These are phyloP conservation scores for Drosophila carrolli DNA, from an alignment of 1,140 invertebrate species.

Conservation along the genomic window DNA sequence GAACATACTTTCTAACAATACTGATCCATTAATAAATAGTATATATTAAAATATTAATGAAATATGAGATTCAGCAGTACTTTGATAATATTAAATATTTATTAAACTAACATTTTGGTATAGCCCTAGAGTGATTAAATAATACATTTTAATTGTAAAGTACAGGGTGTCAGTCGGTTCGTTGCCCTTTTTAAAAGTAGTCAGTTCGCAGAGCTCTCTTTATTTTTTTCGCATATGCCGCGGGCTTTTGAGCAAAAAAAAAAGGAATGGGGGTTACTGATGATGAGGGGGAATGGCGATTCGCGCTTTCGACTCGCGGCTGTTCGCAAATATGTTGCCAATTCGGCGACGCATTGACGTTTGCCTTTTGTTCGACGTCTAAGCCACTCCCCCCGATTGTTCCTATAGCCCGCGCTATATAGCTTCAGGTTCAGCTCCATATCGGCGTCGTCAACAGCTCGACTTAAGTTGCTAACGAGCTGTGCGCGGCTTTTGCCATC, in stretches of 20 bases:
- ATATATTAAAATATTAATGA: no score
- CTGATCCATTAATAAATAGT: no score
- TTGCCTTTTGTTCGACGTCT: slow-evolving; percentile 74
- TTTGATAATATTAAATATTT: no score
- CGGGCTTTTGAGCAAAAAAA: not conserved
- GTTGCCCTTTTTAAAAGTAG: no score
- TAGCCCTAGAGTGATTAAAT: no score
- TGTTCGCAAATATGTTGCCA: slow-evolving; percentile 84
- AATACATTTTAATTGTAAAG: no score
- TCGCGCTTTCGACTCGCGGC: slow-evolving; percentile 20
- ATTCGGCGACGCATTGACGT: slow-evolving; percentile 77
- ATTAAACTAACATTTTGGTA: no score
- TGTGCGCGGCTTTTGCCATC: slow-evolving; percentile 54
- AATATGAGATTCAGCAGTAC: no score
- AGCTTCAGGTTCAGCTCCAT: slow-evolving; percentile 1
- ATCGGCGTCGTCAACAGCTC: slow-evolving; percentile 69
- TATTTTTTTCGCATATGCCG: slow-evolving; percentile 38
- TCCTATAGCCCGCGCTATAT: no score
- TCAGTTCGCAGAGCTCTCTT: not conserved
- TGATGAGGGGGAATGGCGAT: not conserved
- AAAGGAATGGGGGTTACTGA: not conserved
- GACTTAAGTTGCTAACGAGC: slow-evolving; percentile 84
- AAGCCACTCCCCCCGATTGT: slow-evolving; percentile 5
- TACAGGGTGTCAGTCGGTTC: no score
- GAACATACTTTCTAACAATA: no score